Evolutionary conservation across 2,797 vertebrate species (phyloP).

Genomic region (Pyrocephalus nanus): DNA sequence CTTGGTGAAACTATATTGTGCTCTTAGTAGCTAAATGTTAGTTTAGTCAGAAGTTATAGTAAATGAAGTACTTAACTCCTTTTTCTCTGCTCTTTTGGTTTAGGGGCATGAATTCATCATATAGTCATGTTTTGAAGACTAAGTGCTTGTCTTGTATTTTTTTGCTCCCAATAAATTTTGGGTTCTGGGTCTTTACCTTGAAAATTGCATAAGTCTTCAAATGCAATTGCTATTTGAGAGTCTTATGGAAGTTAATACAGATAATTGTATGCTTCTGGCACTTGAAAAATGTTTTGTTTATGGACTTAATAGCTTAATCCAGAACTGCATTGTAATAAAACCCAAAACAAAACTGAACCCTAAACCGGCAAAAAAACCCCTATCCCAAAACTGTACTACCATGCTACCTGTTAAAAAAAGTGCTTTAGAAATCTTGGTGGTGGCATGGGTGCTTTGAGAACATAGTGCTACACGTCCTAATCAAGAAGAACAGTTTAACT

Average conservation of each 20-base stretch:
- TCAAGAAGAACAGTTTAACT: background rate
- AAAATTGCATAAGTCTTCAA: background rate
- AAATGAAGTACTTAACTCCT: background rate
- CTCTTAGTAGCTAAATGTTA: background rate
- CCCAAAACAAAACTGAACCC: rapidly evolving
- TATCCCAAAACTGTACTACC: rapidly evolving
- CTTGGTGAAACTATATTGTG: background rate
- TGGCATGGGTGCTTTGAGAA: background rate
- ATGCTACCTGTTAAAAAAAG: background rate
- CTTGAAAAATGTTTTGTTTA: background rate
- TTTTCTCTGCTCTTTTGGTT: background rate
- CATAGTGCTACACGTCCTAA: background rate
- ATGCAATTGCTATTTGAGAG: background rate
- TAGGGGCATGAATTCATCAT: background rate
- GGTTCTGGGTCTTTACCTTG: background rate
- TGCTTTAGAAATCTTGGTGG: background rate
- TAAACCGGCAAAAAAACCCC: rapidly evolving
- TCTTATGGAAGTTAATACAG: background rate
- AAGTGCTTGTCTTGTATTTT: background rate
- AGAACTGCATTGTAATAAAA: background rate
- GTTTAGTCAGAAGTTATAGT: background rate
- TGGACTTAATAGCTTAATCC: background rate
- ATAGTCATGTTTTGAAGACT: background rate
- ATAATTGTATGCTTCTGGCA: background rate
- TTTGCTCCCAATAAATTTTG: background rate